Evolutionary conservation across 2,888 invertebrate species (phyloP), one percentile per base, ranked within the genome.

Genomic region (Calliopum simillimum): DNA sequence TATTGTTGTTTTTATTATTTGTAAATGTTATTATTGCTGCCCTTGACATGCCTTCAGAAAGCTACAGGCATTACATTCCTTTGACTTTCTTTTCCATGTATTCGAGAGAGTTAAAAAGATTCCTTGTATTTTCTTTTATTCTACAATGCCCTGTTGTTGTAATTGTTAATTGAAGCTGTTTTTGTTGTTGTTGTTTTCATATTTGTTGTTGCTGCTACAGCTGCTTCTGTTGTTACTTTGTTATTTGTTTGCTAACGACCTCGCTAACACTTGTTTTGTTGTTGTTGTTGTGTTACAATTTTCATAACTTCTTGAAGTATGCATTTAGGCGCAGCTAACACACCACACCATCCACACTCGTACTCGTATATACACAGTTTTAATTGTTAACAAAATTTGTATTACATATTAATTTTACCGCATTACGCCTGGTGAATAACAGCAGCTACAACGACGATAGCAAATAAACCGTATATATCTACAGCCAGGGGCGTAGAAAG

Each of bases 131-230:
- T 2, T 51, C 6, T 55, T 12, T 12, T 3, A 4, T 4, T 23
- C 41, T 2, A 16, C 16, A 66, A 49, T 56, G 23, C 25, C n/a
- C n/a, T 62, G 62, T 23, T 62, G 13, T 46, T 62, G 21, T 62
- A 23, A 19, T 62, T 62, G 55, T 55, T 66, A 67, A 71, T 73
- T 77, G 75, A 66, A 73, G 71, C 59, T 68, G 68, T 65, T 76
- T 75, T 76, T 70, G 62, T 46, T 59, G 47, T 43, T 47, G 46
- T 46, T 70, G 64, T 68, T 74, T 74, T 64, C 70, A 56, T 67
- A 73, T 70, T 70, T 13, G 14, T n/a, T 46, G 69, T 19, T 47
- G 59, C n/a, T 65, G 43, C 44, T 41, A 21, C 25, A 19, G 16
- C 46, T 16, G 69, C 41, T 47, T 3, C 11, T 6, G 5, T 23